Conservation (phyloP, 2,113 vertebrate genomes). For the Taxidea taxus region DNA sequence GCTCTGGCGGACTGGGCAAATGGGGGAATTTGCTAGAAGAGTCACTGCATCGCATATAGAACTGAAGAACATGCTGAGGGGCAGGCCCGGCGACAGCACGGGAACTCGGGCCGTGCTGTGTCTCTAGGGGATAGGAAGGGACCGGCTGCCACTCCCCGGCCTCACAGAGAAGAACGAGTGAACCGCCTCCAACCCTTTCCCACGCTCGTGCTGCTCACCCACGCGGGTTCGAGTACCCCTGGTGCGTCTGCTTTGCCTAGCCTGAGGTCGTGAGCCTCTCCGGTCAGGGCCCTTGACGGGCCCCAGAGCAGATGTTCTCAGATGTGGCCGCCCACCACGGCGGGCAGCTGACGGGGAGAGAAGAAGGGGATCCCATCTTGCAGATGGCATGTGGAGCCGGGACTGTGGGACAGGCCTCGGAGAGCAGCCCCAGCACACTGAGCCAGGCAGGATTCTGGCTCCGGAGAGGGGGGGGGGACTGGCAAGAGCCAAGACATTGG, state of each 20-base stretch:
- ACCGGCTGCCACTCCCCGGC: fast-evolving
- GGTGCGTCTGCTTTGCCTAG: no score
- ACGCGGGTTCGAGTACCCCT: fast-evolving
- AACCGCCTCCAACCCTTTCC: background rate
- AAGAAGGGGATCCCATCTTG: background rate
- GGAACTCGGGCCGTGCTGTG: background rate
- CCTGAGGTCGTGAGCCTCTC: background rate
- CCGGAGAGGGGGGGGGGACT: no score
- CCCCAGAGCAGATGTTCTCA: fast-evolving
- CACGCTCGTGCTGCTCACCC: fast-evolving
- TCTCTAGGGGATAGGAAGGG: background rate
- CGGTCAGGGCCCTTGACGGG: background rate
- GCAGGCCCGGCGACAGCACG: fast-evolving
- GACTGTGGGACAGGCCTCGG: fast-evolving
- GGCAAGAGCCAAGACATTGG: background rate
- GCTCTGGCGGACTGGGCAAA: background rate
- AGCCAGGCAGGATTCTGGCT: background rate
- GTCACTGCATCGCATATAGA: background rate
- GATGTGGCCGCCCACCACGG: background rate
- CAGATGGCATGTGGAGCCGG: background rate
- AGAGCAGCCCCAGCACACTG: background rate
- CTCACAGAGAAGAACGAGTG: background rate
- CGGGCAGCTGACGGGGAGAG: background rate
- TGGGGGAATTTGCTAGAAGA: background rate
- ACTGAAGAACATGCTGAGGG: background rate